phyloP scores from a whole-genome alignment of 2,113 vertebrate genomes.

The Hipposideros armiger region DNA sequence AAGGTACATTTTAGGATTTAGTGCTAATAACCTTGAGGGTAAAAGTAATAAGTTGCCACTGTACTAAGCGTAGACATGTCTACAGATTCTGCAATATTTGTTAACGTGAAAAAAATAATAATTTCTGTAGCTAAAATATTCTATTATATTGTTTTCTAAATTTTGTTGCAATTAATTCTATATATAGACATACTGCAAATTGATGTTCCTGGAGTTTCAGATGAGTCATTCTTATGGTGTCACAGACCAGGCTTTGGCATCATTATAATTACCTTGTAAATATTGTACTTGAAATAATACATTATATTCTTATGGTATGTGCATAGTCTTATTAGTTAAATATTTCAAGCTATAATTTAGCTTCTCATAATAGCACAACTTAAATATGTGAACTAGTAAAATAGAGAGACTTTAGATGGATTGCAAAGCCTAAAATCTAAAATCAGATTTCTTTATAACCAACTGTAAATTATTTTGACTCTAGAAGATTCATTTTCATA shows the following conservation, averaged over 20 bases:
- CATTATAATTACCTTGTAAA: constrained; percentile 48
- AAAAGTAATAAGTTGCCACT: not conserved
- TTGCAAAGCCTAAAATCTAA: not conserved
- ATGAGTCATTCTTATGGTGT: not conserved
- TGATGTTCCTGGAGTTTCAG: not conserved
- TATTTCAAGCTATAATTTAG: not conserved
- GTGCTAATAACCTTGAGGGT: not conserved
- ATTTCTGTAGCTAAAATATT: constrained; percentile 29
- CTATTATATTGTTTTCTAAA: constrained; percentile 10
- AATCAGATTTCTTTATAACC: not conserved
- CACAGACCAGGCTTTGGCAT: not conserved
- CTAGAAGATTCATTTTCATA: not conserved
- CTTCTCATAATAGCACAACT: not conserved
- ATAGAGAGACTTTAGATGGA: not conserved
- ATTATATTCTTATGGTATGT: not conserved
- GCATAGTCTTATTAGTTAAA: not conserved
- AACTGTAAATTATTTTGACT: not conserved
- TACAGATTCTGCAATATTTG: not conserved
- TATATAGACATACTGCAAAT: not conserved
- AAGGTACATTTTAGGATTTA: not conserved
- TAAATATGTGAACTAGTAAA: not conserved
- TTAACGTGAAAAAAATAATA: not conserved
- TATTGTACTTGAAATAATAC: not conserved
- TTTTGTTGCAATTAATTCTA: constrained; percentile 27
- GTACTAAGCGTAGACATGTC: not conserved